Percentiles rank a stretch among this genome's conserved stretches.
phyloP scores from a whole-genome alignment of 2,113 vertebrate genomes.

The Hemichromis elongatus region DNA sequence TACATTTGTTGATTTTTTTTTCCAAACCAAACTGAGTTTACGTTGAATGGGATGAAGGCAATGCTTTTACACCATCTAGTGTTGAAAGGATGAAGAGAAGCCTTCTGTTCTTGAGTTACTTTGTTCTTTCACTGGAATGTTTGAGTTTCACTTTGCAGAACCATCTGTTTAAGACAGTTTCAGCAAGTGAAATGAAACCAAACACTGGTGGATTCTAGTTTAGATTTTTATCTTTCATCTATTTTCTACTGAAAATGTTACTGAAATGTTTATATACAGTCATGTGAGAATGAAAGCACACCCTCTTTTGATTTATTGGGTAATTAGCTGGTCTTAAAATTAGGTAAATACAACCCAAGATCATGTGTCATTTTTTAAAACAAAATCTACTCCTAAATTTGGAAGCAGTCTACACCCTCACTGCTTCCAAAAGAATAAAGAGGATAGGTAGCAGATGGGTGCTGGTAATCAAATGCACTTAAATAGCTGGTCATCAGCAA shows the following conservation, averaged over 20 bases:
- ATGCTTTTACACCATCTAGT: conserved; percentile 59
- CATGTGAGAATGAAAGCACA: background rate
- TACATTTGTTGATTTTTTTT: background rate
- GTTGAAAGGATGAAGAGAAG: conserved; percentile 9
- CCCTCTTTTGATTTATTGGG: background rate
- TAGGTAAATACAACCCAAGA: too few species aligned
- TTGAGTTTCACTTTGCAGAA: background rate
- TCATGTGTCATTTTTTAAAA: background rate
- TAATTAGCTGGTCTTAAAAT: background rate
- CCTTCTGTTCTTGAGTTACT: background rate
- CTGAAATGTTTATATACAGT: background rate
- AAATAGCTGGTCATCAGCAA: background rate
- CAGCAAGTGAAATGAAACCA: background rate
- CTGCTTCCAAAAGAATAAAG: background rate
- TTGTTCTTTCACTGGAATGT: background rate
- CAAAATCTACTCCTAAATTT: background rate
- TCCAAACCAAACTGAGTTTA: background rate
- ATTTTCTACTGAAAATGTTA: background rate
- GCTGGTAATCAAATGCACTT: background rate
- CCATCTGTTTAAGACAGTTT: background rate
- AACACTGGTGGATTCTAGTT: background rate
- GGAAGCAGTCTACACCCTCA: background rate
- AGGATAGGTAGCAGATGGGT: background rate
- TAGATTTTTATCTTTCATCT: background rate
- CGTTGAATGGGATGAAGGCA: background rate